Conservation (phyloP, 2,888 invertebrate species). For the Spialia ferax region DNA sequence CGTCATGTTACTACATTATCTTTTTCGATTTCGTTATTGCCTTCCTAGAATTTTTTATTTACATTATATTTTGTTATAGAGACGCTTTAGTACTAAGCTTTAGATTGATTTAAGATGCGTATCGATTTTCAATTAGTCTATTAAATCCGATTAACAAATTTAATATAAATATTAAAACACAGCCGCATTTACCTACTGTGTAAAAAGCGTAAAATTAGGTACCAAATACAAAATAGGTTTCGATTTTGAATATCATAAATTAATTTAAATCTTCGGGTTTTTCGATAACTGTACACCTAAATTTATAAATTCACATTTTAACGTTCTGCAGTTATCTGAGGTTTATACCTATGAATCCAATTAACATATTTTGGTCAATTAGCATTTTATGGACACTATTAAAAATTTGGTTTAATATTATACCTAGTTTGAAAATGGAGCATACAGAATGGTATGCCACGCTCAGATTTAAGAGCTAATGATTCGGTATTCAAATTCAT, state of each 20-base stretch:
- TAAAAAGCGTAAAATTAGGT: no score
- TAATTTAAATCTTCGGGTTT: neutral
- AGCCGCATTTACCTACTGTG: no score
- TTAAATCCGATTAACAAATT: no score
- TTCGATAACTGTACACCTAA: neutral
- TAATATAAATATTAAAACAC: no score
- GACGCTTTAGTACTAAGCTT: no score
- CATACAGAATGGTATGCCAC: slow-evolving; percentile 8
- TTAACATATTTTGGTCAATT: slow-evolving; percentile 9
- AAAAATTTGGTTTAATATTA: neutral
- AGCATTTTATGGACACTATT: slow-evolving; percentile 4
- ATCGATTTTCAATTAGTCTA: no score
- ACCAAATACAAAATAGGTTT: no score
- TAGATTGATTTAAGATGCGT: no score
- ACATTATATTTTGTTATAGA: no score
- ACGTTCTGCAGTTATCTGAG: neutral
- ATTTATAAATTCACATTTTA: slow-evolving; percentile 4
- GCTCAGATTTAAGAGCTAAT: slow-evolving; percentile 1
- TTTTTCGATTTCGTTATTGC: neutral
- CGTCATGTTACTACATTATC: slow-evolving; percentile 13
- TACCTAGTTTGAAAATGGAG: slow-evolving; percentile 16
- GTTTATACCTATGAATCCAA: slow-evolving; percentile 6
- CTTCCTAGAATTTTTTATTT: slow-evolving; percentile 1
- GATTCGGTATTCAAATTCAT: slow-evolving; percentile 17
- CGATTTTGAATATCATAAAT: neutral